Conservation (phyloP, 1,140 invertebrate species). For the Solen grandis region DNA sequence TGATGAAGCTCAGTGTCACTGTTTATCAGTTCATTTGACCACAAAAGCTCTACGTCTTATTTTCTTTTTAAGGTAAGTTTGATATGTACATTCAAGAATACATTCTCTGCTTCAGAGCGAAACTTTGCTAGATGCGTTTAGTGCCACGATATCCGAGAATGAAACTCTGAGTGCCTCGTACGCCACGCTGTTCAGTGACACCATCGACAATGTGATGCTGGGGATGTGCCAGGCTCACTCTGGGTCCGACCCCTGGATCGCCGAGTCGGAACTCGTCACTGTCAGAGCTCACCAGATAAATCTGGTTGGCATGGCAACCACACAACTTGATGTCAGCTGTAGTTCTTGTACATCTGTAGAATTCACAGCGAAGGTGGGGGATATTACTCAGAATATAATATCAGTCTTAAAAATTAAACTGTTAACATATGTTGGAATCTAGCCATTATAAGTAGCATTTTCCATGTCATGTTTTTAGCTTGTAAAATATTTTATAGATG, state of each 20-base stretch:
- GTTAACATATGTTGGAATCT: too few species aligned
- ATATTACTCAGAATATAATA: neutral
- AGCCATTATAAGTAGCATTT: too few species aligned
- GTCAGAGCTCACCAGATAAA: conserved; percentile 9
- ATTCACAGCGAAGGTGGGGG: conserved; percentile 3
- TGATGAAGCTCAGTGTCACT: too few species aligned
- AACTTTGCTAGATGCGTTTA: conserved; percentile 7
- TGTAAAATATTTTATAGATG: too few species aligned
- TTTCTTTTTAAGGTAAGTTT: too few species aligned
- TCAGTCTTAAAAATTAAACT: too few species aligned
- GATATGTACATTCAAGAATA: too few species aligned
- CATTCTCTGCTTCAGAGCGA: conserved; percentile 5
- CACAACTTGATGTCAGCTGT: conserved; percentile 16
- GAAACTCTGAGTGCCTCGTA: neutral
- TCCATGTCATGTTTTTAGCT: too few species aligned
- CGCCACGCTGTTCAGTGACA: neutral
- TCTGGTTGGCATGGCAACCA: neutral
- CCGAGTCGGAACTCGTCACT: neutral
- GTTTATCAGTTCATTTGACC: too few species aligned
- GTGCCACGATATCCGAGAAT: conserved; percentile 1
- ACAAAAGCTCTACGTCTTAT: too few species aligned
- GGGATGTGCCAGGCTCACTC: conserved; percentile 13
- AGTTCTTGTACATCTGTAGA: neutral
- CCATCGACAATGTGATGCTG: conserved; percentile 19
- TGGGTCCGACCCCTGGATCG: conserved; percentile 10